These are phyloP conservation scores for Stylophora pistillata DNA, from an alignment of 64 coral and sea anemone species.

Conservation along the genomic window DNA sequence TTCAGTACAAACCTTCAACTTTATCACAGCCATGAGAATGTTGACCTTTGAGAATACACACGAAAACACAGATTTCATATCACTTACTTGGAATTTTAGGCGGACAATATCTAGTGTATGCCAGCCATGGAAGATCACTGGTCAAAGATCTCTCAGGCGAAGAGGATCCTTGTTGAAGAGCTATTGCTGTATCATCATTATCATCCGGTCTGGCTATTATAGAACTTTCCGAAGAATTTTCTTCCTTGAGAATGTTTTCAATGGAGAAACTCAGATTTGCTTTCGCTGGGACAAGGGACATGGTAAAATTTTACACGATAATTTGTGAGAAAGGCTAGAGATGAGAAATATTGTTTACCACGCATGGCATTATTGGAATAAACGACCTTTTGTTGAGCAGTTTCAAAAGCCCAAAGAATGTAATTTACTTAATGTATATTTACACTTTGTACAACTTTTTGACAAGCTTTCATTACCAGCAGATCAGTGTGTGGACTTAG, in stretches of 20 bases:
- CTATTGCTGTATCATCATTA: too few relatives aligned
- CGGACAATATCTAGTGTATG: conserved; percentile 64
- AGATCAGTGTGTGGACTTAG: conserved; percentile 30
- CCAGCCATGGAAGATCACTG: conserved; percentile 49
- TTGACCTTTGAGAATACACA: neutral
- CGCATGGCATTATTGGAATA: neutral
- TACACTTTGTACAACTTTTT: conserved; percentile 37
- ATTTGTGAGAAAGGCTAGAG: neutral
- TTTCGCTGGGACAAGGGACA: neutral
- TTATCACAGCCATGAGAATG: neutral
- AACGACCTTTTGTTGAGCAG: conserved; percentile 35
- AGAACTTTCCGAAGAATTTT: neutral
- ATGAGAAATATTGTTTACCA: conserved; percentile 29
- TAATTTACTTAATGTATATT: conserved; percentile 54
- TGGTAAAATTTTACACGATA: neutral
- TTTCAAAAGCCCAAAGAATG: conserved; percentile 53
- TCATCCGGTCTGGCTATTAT: neutral
- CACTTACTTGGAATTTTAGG: conserved; percentile 76
- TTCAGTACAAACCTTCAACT: too few relatives aligned
- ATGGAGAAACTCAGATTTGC: conserved; percentile 21
- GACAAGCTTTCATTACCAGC: conserved; percentile 53
- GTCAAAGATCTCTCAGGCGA: neutral
- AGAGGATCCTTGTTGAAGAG: neutral
- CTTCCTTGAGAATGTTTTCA: conserved; percentile 14
- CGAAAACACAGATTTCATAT: neutral